A percentile compares a stretch with the other conserved stretches of the same genome.
phyloP scores from a whole-genome alignment of 2,797 vertebrate species.

The Pseudochaenichthys georgianus region DNA sequence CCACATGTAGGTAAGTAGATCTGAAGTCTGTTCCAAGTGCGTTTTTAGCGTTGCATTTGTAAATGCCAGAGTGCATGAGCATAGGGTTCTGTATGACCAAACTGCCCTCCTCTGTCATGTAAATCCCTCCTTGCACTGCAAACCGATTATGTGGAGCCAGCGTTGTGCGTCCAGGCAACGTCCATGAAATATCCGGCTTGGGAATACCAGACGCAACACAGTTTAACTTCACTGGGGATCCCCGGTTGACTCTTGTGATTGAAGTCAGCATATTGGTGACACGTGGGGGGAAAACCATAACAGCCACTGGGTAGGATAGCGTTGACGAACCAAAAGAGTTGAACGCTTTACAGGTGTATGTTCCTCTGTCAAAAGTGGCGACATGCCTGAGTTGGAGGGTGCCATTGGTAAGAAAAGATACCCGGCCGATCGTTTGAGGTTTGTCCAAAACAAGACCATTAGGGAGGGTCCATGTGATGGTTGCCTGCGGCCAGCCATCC shows the following conservation, averaged over 20 bases:
- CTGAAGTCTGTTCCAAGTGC: slow-evolving; percentile 87
- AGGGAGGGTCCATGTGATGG: slow-evolving; percentile 85
- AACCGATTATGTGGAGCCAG: slow-evolving; percentile 82
- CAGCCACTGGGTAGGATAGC: slow-evolving; percentile 82
- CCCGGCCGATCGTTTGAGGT: slow-evolving; percentile 78
- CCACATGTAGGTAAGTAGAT: slow-evolving; percentile 87
- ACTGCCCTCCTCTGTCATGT: slow-evolving; percentile 85
- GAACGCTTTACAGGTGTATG: slow-evolving; percentile 84
- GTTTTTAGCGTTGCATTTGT: slow-evolving; percentile 88
- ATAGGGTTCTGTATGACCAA: slow-evolving; percentile 84
- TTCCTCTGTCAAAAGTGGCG: slow-evolving; percentile 84
- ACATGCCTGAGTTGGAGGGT: slow-evolving; percentile 83
- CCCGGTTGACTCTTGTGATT: slow-evolving; percentile 78
- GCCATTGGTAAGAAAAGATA: slow-evolving; percentile 79
- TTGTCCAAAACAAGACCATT: slow-evolving; percentile 83
- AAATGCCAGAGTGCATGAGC: slow-evolving; percentile 87
- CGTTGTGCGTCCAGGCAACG: slow-evolving; percentile 86
- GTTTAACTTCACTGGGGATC: slow-evolving; percentile 77
- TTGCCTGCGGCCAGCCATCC: slow-evolving; percentile 84
- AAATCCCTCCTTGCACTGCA: slow-evolving; percentile 79
- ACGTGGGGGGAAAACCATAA: slow-evolving; percentile 84
- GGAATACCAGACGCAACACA: slow-evolving; percentile 83
- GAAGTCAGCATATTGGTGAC: slow-evolving; percentile 80
- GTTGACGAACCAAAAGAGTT: slow-evolving; percentile 84
- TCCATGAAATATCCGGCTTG: slow-evolving; percentile 89